phyloP scores from a whole-genome alignment of 2,113 vertebrate species.

The Thamnaconus septentrionalis region DNA sequence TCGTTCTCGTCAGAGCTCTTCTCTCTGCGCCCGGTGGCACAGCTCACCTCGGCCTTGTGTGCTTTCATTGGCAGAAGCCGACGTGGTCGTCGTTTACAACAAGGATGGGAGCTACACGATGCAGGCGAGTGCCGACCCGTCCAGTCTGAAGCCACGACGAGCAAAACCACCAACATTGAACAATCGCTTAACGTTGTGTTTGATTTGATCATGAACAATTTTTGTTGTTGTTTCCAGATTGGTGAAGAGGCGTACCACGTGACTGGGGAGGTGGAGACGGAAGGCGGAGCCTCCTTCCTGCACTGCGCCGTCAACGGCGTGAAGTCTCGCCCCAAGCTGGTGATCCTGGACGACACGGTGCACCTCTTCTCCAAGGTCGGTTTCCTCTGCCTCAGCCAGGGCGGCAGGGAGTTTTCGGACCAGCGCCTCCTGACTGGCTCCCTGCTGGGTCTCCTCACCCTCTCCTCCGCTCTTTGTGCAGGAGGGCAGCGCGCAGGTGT shows the following conservation, averaged over 20 bases:
- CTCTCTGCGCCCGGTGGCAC: neutral
- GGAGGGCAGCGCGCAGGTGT: constrained; percentile 84
- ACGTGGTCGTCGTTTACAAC: constrained; percentile 83
- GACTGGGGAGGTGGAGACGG: constrained; percentile 79
- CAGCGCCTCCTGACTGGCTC: neutral
- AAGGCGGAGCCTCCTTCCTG: constrained; percentile 78
- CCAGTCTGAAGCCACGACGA: neutral
- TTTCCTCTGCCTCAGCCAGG: neutral
- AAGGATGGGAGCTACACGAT: constrained; percentile 87
- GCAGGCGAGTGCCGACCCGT: constrained; percentile 78
- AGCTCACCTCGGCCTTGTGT: neutral
- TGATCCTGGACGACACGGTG: constrained; percentile 84
- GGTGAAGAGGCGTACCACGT: constrained; percentile 78
- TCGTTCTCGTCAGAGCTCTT: no score
- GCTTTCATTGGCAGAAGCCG: constrained; percentile 75
- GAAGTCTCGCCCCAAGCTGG: constrained; percentile 82
- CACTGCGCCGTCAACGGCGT: constrained; percentile 84
- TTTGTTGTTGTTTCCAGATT: constrained; percentile 67
- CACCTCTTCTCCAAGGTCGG: constrained; percentile 89
- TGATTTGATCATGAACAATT: no score
- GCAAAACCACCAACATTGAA: no score
- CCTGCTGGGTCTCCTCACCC: neutral
- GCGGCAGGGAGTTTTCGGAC: no score
- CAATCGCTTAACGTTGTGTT: no score
- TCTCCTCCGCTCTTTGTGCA: constrained; percentile 36